Evolutionary conservation across 2,888 invertebrate genomes (phyloP).

Genomic region (Cremastinae sp.): DNA sequence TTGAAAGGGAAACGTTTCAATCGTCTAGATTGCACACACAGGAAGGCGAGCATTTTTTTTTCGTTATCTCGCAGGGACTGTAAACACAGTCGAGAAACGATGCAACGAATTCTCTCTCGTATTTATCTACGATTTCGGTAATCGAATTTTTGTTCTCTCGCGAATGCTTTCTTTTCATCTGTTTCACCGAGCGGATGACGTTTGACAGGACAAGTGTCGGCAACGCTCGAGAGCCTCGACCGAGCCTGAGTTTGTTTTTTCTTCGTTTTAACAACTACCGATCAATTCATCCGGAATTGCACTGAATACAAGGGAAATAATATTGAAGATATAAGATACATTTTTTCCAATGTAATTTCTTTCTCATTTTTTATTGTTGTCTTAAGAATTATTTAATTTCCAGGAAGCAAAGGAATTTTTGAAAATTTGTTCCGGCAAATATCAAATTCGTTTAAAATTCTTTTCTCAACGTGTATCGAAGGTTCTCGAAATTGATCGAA

Average conservation of each 20-base stretch:
- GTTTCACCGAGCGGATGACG: conserved; percentile 66
- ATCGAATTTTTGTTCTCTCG: conserved; percentile 72
- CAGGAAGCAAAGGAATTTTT: too few species aligned
- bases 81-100: conserved; percentile 52
- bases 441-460: too few species aligned
- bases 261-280: conserved; percentile 25
- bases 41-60: conserved; percentile 3
- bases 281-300: conserved; percentile 17
- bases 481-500: too few species aligned
- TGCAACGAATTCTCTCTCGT: conserved; percentile 45
- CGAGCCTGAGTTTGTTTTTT: conserved; percentile 42
- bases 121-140: conserved; percentile 74
- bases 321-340: neutral
- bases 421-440: too few species aligned
- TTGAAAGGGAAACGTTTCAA: neutral
- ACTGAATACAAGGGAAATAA: neutral
- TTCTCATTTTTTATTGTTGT: too few species aligned
- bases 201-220: conserved; percentile 14
- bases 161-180: conserved; percentile 78
- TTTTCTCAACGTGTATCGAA: too few species aligned
- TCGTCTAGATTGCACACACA: conserved; percentile 25
- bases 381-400: too few species aligned
- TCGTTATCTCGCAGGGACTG: conserved; percentile 10
- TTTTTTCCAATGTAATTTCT: too few species aligned
- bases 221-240: conserved; percentile 29